Evolutionary conservation across 2,797 vertebrate species (phyloP), one percentile per base, ranked within the genome.

Genomic region (Cryptoprocta ferox): DNA sequence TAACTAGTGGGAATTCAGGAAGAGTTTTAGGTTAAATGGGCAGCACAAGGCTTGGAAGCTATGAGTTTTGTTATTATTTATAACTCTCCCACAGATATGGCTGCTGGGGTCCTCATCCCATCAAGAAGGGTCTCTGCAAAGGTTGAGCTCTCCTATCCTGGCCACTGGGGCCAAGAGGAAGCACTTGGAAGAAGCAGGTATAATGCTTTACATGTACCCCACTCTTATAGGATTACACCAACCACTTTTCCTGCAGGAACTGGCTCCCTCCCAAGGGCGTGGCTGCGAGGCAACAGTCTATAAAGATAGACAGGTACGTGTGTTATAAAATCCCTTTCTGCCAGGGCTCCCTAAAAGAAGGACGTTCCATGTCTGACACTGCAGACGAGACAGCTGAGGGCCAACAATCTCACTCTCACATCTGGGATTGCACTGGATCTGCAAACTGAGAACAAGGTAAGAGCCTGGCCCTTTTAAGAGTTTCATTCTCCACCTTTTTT

Each of bases 261-360:
- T 97, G 98, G 98, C 98, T 18, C 21, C 30, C 95, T 93, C 79
- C 53, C 97, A 98, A 91, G 96, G 98, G 98, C 70, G 98, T 98
- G 98, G 96, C 98, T 73, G 56, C 78, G 86, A 95, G 80, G 81
- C 79, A 48, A 48, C 48, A 48, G 48, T 48, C 48, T 48, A 59
- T 86, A 73, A 84, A 84, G 91, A 71, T 68, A 2, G n/a, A 59
- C 95, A 98, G 79, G 75, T 84, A 26, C 21, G 71, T 70, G 94
- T 97, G 97, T 93, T 97, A 89, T 96, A 98, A 98, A 45, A 97
- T 12, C 83, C 89, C 80, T 24, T 24, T 24, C 30, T 15, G 83
- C 88, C 32, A 96, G 94, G 73, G 35, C 70, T 68, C 89, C 92
- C 56, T 59, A 96, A 94, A 98, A 98, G 98, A 98, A 97, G 80